Conservation (phyloP, 2,113 vertebrate genomes). For the Leptobrachium leishanense region DNA sequence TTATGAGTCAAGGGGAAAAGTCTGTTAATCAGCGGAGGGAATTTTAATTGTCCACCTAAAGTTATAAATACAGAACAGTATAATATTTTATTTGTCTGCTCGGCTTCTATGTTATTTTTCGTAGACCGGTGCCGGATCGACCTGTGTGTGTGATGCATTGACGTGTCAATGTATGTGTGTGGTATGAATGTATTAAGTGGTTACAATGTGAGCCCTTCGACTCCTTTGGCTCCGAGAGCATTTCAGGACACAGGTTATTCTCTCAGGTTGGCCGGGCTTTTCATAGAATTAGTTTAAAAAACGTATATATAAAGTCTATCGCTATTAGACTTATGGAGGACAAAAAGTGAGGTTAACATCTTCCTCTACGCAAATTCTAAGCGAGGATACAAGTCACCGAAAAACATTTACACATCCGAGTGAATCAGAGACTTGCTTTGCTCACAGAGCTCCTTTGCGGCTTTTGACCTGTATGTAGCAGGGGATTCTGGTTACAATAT, state of each 20-base stretch:
- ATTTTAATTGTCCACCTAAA: conserved; percentile 1
- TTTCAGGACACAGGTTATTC: not conserved
- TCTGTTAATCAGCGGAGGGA: not conserved
- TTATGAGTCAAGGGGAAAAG: conserved; percentile 1
- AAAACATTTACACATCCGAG: no score
- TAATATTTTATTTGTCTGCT: not conserved
- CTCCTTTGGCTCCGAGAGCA: not conserved
- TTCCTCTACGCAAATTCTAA: no score
- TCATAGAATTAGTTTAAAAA: no score
- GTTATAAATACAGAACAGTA: not conserved
- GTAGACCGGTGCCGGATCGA: not conserved
- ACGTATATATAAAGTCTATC: no score
- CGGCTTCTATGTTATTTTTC: not conserved
- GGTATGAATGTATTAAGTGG: not conserved
- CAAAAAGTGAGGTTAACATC: no score
- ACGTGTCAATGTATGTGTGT: not conserved
- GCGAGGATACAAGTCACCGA: no score
- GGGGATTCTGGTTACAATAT: no score
- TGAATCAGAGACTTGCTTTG: no score
- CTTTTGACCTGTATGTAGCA: no score
- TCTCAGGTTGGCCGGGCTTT: no score
- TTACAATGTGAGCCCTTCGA: not conserved
- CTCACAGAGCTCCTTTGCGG: no score
- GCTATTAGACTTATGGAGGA: no score
- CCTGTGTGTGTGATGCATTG: not conserved